Evolutionary conservation across 2,888 invertebrate genomes (phyloP), one percentile per base, ranked within the genome.

Genomic region (Drepanosiphum platanoidis): DNA sequence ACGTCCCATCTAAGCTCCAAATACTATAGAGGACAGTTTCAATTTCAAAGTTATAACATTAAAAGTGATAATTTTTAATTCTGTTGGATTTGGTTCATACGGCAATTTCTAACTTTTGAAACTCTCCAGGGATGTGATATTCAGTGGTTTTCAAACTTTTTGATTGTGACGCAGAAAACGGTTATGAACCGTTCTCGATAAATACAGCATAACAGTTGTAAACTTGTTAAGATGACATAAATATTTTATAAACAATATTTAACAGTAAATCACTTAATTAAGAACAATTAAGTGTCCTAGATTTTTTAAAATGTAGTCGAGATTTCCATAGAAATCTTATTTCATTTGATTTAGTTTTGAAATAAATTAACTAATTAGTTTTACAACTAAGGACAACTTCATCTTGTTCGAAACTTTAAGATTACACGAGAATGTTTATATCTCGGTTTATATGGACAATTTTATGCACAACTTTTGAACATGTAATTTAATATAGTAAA

Each of bases 31-130:
- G 27, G 27, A 52, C 22, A 36, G 18, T 52, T 36, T 27, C 52
- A 52, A 80, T 36, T 80, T 52, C 30, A 70, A 70, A 68, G 52
- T 70, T 52, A 80, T 42, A n/a, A 32, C 61, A 27, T n/a, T 39
- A 30, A 42, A 39, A 39, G 39, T 39, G 4, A 39, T 52, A 52
- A 52, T 42, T 79, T 80, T 68, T 68, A 80, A 52, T 80, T 68
- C 27, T 18, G 1, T 80, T 34, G 34, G 18, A 34, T 70, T 52
- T 15, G 5, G n/a, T n/a, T 34, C n/a, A 8, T 30, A 18, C 27
- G 36, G 5, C 27, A 22, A 34, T 36, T 80, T 68, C 7, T 7
- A 52, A 52, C 68, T 52, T 36, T 80, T 34, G 27, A 36, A 52
- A n/a, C 27, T 52, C 66, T 4, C 27, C 27, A 11, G 64, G 46